Conservation (phyloP, 2,888 invertebrate genomes). For the Lasius fuliginosus region DNA sequence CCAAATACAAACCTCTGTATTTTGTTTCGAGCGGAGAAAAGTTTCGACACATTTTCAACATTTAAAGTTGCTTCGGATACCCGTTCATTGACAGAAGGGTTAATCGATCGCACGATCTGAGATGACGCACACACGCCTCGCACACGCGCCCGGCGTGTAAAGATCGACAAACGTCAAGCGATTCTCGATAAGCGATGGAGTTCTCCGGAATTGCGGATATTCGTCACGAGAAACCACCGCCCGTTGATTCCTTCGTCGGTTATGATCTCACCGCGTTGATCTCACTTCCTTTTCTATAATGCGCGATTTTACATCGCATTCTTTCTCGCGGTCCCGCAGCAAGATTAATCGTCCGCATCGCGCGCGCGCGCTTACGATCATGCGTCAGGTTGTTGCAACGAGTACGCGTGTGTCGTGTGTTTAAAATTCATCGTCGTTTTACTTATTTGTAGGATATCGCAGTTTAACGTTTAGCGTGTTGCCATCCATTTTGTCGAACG, state of each 20-base stretch:
- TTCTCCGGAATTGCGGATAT: neutral
- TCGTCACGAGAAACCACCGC: neutral
- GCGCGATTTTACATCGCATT: slow-evolving; percentile 74
- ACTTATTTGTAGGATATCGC: neutral
- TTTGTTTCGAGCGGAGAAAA: too few relatives aligned
- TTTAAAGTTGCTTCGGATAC: too few relatives aligned
- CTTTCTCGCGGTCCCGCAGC: slow-evolving; percentile 65
- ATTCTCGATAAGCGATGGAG: neutral
- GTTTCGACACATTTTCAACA: too few relatives aligned
- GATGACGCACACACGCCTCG: slow-evolving; percentile 4
- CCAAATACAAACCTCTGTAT: too few relatives aligned
- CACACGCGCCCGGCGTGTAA: neutral
- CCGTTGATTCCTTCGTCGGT: slow-evolving; percentile 30
- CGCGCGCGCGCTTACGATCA: slow-evolving; percentile 5
- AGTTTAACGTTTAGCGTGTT: neutral
- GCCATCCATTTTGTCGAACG: neutral
- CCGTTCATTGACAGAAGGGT: neutral
- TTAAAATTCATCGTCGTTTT: slow-evolving; percentile 2
- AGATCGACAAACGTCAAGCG: neutral
- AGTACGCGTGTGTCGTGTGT: neutral
- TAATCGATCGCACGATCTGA: slow-evolving; percentile 26
- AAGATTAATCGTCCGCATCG: slow-evolving; percentile 22
- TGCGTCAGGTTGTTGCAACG: neutral
- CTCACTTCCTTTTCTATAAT: slow-evolving; percentile 69
- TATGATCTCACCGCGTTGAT: slow-evolving; percentile 70